These are phyloP conservation scores for Hemitrygon akajei DNA, from an alignment of 2,797 vertebrate species.

Conservation along the genomic window DNA sequence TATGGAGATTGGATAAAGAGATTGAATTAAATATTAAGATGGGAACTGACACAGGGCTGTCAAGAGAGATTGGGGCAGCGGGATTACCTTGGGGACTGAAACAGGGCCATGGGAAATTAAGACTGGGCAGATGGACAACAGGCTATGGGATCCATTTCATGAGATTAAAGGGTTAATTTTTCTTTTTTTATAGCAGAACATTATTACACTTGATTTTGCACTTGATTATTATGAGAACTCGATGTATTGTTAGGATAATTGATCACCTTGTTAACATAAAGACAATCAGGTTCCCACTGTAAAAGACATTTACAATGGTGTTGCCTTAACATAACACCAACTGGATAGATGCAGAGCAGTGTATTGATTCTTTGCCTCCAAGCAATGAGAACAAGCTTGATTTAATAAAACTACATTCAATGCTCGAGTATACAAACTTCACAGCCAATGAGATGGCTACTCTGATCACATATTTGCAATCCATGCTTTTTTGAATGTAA, in stretches of 20 bases:
- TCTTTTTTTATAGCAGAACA: not conserved
- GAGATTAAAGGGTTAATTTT: not conserved
- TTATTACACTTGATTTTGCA: no score
- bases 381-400: not conserved
- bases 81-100: no score
- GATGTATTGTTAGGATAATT: not conserved
- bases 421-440: no score
- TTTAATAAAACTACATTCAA: not conserved
- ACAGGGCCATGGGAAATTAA: no score
- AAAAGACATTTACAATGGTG: not conserved
- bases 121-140: not conserved
- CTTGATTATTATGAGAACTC: not conserved
- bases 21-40: not conserved
- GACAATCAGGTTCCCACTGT: not conserved
- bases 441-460: not conserved
- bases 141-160: not conserved
- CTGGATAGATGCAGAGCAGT: not conserved
- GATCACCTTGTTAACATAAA: not conserved
- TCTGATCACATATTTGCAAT: not conserved
- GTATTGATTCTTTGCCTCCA: not conserved
- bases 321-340: not conserved
- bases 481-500: not conserved
- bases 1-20: not conserved
- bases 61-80: no score
- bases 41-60: no score